phyloP scores from a whole-genome alignment of 2,797 vertebrate species.

The Scolopax rusticola region DNA sequence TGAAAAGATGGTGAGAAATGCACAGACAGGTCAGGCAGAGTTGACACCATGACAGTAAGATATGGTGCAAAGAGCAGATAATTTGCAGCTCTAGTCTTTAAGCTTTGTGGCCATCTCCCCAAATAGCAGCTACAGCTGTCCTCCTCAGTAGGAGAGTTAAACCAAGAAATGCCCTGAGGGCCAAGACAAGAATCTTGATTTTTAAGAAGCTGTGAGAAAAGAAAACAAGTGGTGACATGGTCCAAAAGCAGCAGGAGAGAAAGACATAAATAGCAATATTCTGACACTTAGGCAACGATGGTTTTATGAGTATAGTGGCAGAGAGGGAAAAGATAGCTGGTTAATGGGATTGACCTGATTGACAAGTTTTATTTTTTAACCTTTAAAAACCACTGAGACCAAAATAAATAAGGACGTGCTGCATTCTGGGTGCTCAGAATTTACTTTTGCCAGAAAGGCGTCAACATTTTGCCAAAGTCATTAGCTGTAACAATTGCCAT shows the following conservation, averaged over 20 bases:
- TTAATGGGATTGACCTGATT: background rate
- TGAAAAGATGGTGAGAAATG: background rate
- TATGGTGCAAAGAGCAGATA: background rate
- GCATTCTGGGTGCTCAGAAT: background rate
- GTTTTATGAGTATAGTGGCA: background rate
- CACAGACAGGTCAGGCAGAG: background rate
- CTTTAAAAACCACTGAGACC: background rate
- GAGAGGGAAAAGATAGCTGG: background rate
- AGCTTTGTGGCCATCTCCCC: background rate
- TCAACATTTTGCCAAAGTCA: background rate
- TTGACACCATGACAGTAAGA: background rate
- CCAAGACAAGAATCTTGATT: background rate
- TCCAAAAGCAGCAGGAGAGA: background rate
- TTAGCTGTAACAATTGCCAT: background rate
- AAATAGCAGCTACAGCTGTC: background rate
- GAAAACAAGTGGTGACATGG: background rate
- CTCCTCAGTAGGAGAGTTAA: background rate
- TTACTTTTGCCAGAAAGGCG: background rate
- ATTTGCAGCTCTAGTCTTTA: background rate
- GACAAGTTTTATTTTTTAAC: background rate
- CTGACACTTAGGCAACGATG: background rate
- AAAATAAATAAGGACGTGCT: background rate
- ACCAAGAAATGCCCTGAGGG: background rate
- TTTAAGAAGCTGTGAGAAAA: constrained; percentile 8
- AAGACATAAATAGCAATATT: background rate